Percentiles rank a stretch among this genome's conserved stretches.
These are phyloP conservation scores for Platalea minor DNA, from an alignment of 2,797 vertebrate species.

Conservation along the genomic window DNA sequence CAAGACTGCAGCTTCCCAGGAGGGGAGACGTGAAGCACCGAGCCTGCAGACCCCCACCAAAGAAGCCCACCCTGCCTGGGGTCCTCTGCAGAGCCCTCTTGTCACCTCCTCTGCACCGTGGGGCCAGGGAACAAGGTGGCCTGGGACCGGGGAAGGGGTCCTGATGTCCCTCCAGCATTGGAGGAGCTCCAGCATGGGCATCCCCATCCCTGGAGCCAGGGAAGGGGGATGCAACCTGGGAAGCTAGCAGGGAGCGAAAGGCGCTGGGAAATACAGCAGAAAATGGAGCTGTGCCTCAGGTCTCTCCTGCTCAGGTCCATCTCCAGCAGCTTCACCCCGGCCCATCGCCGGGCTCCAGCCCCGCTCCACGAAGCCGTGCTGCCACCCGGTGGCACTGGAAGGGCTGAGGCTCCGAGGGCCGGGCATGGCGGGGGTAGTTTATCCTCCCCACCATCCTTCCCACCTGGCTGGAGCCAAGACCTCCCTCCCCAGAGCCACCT, in stretches of 20 bases:
- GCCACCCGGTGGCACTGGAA: constrained; percentile 33
- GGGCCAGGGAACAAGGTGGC: background rate
- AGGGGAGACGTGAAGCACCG: background rate
- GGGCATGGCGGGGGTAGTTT: fast-evolving
- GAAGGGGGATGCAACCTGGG: background rate
- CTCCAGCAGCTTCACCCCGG: background rate
- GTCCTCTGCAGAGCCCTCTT: background rate
- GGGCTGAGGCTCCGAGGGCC: background rate
- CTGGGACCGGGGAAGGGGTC: background rate
- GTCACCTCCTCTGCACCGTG: background rate
- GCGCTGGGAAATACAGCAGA: background rate
- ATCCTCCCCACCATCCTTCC: background rate
- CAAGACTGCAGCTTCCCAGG: background rate
- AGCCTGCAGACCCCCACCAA: background rate
- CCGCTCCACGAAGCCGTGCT: background rate
- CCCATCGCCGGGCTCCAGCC: background rate
- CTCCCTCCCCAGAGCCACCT: background rate
- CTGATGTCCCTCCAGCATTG: background rate
- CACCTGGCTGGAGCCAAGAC: background rate
- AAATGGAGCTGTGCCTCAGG: background rate
- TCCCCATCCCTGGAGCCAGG: background rate
- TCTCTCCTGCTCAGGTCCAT: background rate
- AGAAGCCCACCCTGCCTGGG: background rate
- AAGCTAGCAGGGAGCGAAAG: background rate
- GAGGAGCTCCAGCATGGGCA: background rate